These are phyloP conservation scores for Channa maculata DNA, from an alignment of 2,113 vertebrate species.

Conservation along the genomic window DNA sequence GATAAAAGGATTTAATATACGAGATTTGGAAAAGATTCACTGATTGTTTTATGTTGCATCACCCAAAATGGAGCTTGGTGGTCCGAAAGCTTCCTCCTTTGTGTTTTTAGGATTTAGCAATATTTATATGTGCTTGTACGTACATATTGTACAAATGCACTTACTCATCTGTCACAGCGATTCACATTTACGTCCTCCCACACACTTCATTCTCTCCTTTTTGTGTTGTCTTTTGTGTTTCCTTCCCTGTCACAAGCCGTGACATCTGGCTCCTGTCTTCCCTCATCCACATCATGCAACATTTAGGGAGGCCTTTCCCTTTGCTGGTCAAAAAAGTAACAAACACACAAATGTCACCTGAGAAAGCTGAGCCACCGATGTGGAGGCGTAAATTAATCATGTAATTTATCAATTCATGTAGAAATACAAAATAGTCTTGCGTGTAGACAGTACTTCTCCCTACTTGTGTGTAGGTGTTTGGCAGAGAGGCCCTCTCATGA, in stretches of 20 bases:
- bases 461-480: slow-evolving; percentile 75
- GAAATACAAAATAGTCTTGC: slow-evolving; percentile 61
- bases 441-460: slow-evolving; percentile 66
- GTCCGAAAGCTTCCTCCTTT: slow-evolving; percentile 12
- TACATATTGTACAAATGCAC: slow-evolving; percentile 44
- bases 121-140: background rate
- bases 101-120: slow-evolving; percentile 27
- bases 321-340: slow-evolving; percentile 24
- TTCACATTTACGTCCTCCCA: slow-evolving; percentile 57
- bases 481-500: slow-evolving; percentile 69
- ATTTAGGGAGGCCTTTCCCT: slow-evolving; percentile 36
- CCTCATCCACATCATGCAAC: slow-evolving; percentile 41
- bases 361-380: slow-evolving; percentile 37
- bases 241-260: slow-evolving; percentile 49
- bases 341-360: slow-evolving; percentile 50
- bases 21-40: slow-evolving; percentile 34
- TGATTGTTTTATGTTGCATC: background rate
- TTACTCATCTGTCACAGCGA: slow-evolving; percentile 50
- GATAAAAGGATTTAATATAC: background rate
- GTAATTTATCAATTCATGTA: slow-evolving; percentile 70
- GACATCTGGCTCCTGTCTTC: slow-evolving; percentile 64
- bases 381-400: slow-evolving; percentile 72
- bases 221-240: slow-evolving; percentile 56
- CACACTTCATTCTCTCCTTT: slow-evolving; percentile 49
- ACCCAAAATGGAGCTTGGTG: slow-evolving; percentile 7